These are phyloP conservation scores for Falco novaeseelandiae DNA, from an alignment of 2,797 vertebrate genomes.

Conservation along the genomic window DNA sequence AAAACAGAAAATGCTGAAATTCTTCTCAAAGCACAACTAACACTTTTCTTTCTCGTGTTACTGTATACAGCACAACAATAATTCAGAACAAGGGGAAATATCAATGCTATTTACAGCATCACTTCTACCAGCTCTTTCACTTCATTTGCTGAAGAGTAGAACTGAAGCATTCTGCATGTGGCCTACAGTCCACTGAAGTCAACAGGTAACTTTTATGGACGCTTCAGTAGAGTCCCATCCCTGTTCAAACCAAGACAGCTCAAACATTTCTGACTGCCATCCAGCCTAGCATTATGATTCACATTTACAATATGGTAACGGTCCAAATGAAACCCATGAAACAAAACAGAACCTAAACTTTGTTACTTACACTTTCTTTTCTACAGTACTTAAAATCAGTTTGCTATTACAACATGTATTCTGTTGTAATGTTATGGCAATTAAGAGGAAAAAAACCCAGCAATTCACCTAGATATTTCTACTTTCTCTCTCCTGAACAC, in stretches of 20 bases:
- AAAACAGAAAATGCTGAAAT: neutral
- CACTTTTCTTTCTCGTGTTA: neutral
- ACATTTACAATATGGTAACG: accelerated
- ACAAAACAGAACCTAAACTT: neutral
- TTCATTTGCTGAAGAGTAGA: neutral
- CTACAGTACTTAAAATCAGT: neutral
- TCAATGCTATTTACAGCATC: neutral
- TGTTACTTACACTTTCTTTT: neutral
- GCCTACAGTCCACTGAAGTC: neutral
- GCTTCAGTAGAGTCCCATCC: too few species aligned
- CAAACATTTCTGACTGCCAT: neutral
- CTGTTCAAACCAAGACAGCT: neutral
- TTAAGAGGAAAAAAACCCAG: neutral
- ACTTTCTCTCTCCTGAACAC: neutral
- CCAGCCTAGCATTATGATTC: neutral
- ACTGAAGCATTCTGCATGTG: neutral
- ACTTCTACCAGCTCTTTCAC: neutral
- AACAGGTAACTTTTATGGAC: neutral
- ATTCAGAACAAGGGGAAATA: neutral
- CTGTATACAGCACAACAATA: neutral
- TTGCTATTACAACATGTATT: neutral
- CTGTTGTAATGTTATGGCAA: neutral
- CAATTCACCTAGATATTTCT: neutral
- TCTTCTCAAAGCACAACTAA: neutral
- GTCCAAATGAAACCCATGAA: neutral